Base-by-base conservation (phyloP, 2,888 invertebrate genomes). In the Iselma pallidipennis region DNA sequence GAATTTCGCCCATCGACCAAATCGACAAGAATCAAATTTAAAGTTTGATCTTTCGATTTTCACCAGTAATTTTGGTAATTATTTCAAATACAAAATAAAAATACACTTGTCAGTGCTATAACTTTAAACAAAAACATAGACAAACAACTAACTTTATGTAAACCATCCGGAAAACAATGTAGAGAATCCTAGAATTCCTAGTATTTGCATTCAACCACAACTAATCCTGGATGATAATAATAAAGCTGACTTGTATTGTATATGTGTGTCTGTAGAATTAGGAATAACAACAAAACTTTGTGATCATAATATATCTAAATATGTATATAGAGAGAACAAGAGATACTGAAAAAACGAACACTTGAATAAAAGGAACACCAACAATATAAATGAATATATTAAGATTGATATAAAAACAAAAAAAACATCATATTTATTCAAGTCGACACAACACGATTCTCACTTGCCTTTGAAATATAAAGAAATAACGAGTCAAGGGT, bases 111-210 rank as follows among this genome's bases (percentile, higher is more conserved):
- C n/a, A n/a, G n/a, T 12, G 45, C 12, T 45, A 9, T 5, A 21
- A 45, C 2, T 12, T 23, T 23, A 1, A 23, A 45, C 23, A 45
- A 45, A 45, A 45, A 45, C 45, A 45, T n/a, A 1, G 23, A 45
- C 12, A 45, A 21, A 45, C 21, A 21, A 45, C 45, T 1, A 45
- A 45, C 45, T 45, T 21, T 45, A 45, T 45, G 45, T 23, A 45
- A 45, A 23, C 45, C 45, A n/a, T 45, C 21, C 45, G 45, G 45
- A 45, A 23, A 23, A 45, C 45, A 45, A 45, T 45, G 45, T 45
- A 23, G 4, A 45, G 45, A 45, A 21, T 45, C 5, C 45, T 45
- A 45, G 45, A 23, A 45, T 23, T 45, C 5, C 45, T 45, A 45
- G 1, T 45, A 45, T 45, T 45, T 23, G 23, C 45, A 23, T 45